These are phyloP conservation scores for Pungitius pungitius DNA, from an alignment of 2,113 vertebrate genomes.

Conservation along the genomic window DNA sequence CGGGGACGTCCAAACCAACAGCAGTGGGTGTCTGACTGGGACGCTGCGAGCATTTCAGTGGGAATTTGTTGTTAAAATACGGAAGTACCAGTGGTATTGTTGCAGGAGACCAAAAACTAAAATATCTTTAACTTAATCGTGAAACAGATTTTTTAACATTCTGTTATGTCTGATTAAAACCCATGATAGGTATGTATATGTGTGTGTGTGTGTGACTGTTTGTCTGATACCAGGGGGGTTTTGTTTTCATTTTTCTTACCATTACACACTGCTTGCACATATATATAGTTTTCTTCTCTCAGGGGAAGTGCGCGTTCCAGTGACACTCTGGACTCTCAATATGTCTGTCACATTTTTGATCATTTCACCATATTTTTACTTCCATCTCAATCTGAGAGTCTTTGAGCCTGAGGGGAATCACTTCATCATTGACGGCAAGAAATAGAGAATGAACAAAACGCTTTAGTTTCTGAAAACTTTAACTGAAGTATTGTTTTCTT, in stretches of 20 bases:
- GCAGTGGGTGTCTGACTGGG: constrained; percentile 73
- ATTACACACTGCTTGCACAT: constrained; percentile 19
- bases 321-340: neutral
- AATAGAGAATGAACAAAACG: neutral
- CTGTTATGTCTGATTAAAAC: neutral
- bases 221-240: neutral
- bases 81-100: neutral
- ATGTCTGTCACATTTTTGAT: constrained; percentile 14
- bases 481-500: neutral
- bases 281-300: constrained; percentile 26
- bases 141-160: neutral
- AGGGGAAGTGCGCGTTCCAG: constrained; percentile 25
- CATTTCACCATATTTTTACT: neutral
- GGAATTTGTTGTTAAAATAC: constrained; percentile 11
- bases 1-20: constrained; percentile 78
- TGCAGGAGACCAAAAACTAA: neutral
- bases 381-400: constrained; percentile 13
- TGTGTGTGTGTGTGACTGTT: constrained; percentile 8
- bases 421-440: neutral
- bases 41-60: neutral
- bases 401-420: neutral
- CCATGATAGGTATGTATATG: constrained; percentile 1
- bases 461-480: neutral
- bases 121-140: neutral
- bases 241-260: constrained; percentile 2